Conservation (phyloP, 2,113 vertebrate species). For the Archilochus colubris region DNA sequence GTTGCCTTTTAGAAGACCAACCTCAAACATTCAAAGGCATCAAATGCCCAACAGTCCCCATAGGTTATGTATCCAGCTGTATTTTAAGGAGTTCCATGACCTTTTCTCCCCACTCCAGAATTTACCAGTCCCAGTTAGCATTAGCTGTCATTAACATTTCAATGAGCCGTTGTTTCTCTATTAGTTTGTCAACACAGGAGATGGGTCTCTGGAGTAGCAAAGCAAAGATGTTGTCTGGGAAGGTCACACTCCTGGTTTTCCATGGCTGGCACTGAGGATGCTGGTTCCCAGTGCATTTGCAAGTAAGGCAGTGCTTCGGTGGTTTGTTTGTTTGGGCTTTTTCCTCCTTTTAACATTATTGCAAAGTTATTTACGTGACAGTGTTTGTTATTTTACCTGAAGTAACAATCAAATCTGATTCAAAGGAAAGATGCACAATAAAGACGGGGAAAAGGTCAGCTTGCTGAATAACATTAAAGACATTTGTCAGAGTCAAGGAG, state of each 20-base stretch:
- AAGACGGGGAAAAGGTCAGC: slow-evolving; percentile 73
- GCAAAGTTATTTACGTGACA: slow-evolving; percentile 65
- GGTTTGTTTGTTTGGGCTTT: slow-evolving; percentile 5
- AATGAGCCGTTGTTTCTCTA: slow-evolving; percentile 14
- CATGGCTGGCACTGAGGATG: neutral
- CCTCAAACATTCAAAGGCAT: neutral
- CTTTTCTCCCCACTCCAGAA: slow-evolving; percentile 32
- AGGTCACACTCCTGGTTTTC: slow-evolving; percentile 36
- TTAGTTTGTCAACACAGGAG: slow-evolving; percentile 31
- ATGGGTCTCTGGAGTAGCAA: slow-evolving; percentile 17
- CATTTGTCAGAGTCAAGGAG: slow-evolving; percentile 75
- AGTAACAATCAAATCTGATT: slow-evolving; percentile 74
- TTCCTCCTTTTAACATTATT: slow-evolving; percentile 48
- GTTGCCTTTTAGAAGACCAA: neutral
- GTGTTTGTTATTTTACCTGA: slow-evolving; percentile 72
- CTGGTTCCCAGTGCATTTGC: neutral
- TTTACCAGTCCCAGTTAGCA: neutral
- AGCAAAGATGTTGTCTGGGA: slow-evolving; percentile 23
- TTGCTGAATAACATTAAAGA: slow-evolving; percentile 74
- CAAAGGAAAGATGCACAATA: slow-evolving; percentile 68
- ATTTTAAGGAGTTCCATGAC: neutral
- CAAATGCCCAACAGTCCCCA: neutral
- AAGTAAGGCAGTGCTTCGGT: neutral
- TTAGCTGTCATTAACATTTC: slow-evolving; percentile 32
- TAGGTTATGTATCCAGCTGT: neutral